phyloP scores from a whole-genome alignment of 2,888 invertebrate species.

The Pelosia muscerda region DNA sequence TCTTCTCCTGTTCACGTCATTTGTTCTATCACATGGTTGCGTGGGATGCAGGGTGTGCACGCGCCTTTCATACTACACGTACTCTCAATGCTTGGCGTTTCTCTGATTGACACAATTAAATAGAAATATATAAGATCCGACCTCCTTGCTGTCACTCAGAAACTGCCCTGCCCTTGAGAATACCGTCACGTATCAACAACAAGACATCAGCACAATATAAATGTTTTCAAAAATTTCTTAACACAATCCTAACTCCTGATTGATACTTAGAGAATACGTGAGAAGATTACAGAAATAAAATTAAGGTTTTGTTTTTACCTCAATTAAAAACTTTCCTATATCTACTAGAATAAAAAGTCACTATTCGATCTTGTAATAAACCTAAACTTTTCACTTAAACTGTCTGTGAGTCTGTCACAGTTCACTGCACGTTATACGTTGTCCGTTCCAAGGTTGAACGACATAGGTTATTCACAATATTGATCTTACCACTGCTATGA shows the following conservation, averaged over 20 bases:
- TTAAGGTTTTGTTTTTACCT: too few species aligned
- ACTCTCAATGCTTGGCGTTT: too few species aligned
- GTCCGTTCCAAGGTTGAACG: slow-evolving; percentile 50
- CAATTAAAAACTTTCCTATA: background rate
- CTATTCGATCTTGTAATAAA: too few species aligned
- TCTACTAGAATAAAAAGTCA: background rate
- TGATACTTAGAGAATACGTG: background rate
- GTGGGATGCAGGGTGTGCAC: too few species aligned
- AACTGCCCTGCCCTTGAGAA: background rate
- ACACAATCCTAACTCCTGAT: background rate
- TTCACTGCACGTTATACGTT: slow-evolving; percentile 51
- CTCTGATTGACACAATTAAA: background rate
- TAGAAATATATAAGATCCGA: too few species aligned
- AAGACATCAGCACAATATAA: background rate
- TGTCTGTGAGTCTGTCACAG: slow-evolving; percentile 42
- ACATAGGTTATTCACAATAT: slow-evolving; percentile 46
- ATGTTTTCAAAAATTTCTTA: background rate
- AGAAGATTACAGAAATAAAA: too few species aligned
- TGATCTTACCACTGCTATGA: slow-evolving; percentile 49
- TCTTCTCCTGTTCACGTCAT: too few species aligned
- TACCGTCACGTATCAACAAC: background rate
- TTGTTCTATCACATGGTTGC: too few species aligned
- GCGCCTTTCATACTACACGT: too few species aligned
- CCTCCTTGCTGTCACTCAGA: background rate
- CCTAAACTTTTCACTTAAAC: slow-evolving; percentile 5